Evolutionary conservation across 1,140 invertebrate genomes (phyloP).

Genomic region (Campoletis sonorensis): DNA sequence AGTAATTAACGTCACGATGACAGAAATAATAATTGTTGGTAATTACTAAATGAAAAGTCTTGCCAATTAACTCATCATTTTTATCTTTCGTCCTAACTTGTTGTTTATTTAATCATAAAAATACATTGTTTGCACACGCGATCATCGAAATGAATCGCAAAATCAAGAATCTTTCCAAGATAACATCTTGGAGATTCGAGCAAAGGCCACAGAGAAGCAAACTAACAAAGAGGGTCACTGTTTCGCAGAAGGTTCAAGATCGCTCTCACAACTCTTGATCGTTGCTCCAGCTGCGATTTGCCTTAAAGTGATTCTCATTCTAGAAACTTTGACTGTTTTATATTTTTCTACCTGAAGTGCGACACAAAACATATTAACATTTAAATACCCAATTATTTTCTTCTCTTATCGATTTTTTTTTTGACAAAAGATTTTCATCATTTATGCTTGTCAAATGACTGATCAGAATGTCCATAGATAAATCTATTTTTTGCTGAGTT

Average conservation of each 20-base stretch:
- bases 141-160: background rate
- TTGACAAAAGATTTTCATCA: no score
- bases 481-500: no score
- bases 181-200: background rate
- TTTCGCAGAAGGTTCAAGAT: constrained; percentile 14
- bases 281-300: background rate
- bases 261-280: background rate
- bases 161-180: background rate
- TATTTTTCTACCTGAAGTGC: background rate
- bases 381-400: no score
- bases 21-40: no score
- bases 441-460: no score
- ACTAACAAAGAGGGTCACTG: constrained; percentile 13
- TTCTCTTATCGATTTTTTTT: background rate
- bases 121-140: background rate
- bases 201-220: background rate
- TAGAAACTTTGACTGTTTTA: background rate
- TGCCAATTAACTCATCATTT: no score
- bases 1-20: no score
- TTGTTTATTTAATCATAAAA: no score
- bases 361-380: no score
- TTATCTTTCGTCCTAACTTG: no score
- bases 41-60: no score
- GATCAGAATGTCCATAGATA: no score
- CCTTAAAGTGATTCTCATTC: background rate